Conservation (phyloP, 2,113 vertebrate species). For the Nerophis lumbriciformis region DNA sequence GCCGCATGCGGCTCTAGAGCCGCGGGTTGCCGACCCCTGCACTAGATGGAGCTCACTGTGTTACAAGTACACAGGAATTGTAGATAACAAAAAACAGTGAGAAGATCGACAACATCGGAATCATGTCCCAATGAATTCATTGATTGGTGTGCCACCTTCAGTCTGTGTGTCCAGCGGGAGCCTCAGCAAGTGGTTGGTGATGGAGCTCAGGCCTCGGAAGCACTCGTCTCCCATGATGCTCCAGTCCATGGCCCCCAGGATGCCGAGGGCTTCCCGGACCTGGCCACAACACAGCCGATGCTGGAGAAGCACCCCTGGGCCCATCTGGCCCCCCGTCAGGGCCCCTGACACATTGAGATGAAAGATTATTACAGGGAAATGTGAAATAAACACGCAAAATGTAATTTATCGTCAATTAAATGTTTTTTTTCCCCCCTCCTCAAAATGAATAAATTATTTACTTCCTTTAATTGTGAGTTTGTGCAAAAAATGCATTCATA, state of each 20-base stretch:
- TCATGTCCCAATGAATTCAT: neutral
- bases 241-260: slow-evolving; percentile 91
- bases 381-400: too few species aligned
- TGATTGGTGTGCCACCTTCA: slow-evolving; percentile 59
- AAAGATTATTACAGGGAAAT: too few species aligned
- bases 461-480: too few species aligned
- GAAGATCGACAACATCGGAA: neutral
- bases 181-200: slow-evolving; percentile 87
- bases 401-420: too few species aligned
- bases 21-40: too few species aligned
- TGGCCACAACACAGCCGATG: slow-evolving; percentile 80
- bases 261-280: slow-evolving; percentile 77
- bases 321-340: slow-evolving; percentile 76
- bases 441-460: too few species aligned
- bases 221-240: slow-evolving; percentile 78
- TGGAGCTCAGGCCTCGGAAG: slow-evolving; percentile 76
- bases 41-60: too few species aligned
- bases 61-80: too few species aligned
- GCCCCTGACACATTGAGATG: slow-evolving; percentile 67
- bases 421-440: too few species aligned
- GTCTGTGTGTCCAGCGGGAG: slow-evolving; percentile 79
- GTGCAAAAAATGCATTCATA: too few species aligned
- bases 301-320: slow-evolving; percentile 77
- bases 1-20: too few species aligned
- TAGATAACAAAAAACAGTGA: too few species aligned